phyloP scores from a whole-genome alignment of 2,797 vertebrate genomes.

The Fistularia commersonii region DNA sequence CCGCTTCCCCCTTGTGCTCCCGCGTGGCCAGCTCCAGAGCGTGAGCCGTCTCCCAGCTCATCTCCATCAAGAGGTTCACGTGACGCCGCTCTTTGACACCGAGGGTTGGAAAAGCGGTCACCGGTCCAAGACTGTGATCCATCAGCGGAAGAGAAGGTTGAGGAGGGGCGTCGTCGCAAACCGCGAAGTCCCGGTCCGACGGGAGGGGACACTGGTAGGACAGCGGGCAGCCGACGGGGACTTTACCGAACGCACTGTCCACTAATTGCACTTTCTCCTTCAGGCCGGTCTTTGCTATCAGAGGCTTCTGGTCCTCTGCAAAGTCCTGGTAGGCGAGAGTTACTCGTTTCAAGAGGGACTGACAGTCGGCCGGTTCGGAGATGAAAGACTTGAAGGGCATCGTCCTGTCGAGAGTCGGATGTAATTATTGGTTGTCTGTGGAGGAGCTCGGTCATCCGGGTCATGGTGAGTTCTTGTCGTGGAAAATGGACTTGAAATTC shows the following conservation, averaged over 20 bases:
- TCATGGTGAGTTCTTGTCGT: too few relatives aligned
- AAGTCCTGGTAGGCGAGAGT: constrained; percentile 33
- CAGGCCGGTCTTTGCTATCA: constrained; percentile 36
- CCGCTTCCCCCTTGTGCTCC: background rate
- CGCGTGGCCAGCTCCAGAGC: constrained; percentile 12
- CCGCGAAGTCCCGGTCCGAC: constrained; percentile 21
- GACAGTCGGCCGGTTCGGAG: constrained; percentile 2
- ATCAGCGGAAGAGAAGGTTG: constrained; percentile 29
- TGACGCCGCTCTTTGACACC: constrained; percentile 8
- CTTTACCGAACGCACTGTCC: constrained; percentile 38
- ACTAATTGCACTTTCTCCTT: constrained; percentile 26
- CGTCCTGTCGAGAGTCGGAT: constrained; percentile 22
- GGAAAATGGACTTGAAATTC: too few relatives aligned
- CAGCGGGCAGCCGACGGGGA: constrained; percentile 36
- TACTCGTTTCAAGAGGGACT: constrained; percentile 22
- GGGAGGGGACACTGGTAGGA: constrained; percentile 41
- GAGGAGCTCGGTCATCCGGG: too few relatives aligned
- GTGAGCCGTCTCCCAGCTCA: constrained; percentile 35
- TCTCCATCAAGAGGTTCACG: constrained; percentile 3
- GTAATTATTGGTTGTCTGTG: background rate
- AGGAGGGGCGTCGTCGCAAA: constrained; percentile 13
- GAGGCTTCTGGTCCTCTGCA: constrained; percentile 38
- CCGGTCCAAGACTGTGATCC: background rate
- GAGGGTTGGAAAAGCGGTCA: background rate
- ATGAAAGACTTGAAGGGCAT: background rate